Base-by-base conservation (phyloP, 2,888 invertebrate species). In the Onthophagus sagittarius region DNA sequence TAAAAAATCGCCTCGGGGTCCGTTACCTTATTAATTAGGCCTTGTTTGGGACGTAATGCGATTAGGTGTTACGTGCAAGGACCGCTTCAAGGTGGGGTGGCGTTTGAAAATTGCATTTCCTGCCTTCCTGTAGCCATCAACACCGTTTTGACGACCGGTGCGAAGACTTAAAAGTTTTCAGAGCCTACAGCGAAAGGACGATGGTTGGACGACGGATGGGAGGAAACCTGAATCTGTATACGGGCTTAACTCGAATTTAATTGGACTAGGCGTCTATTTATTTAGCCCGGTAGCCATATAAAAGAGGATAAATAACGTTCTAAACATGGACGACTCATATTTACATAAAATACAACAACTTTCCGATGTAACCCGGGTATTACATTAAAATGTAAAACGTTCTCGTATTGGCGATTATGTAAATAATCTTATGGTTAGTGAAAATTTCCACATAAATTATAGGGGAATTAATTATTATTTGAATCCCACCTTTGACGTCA, bases 1-100 rank as follows among this genome's bases (percentile, higher is more conserved):
- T 67, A 67, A 67, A 67, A 67, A 32, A 9, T 13, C 39, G 39
- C 39, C 39, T 53, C 39, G 39, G 39, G 39, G 39, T n/a, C 67
- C 67, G 67, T 32, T 67, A 67, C 32, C 67, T 67, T 67, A 67
- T 67, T 67, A 67, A 67, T 67, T 67, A 67, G 31, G 4, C 67
- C 67, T 67, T 67, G 67, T 67, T 67, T 67, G 67, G 67, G 5
- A 23, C 31, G 39, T 67, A 67, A 67, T 67, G 32, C 67, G 67
- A 67, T 67, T 67, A 67, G 67, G 67, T 67, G 67, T 67, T 67
- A 67, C 67, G 39, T 9, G 39, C 39, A 53, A 53, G 39, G 39
- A 53, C 39, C 39, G 39, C 39, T 53, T 11, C 39, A 11, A 53
- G 39, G 39, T 53, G 39, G 39, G 39, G 39, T 53, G 39, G 39